These are phyloP conservation scores for Octodon degus DNA, from an alignment of 2,113 vertebrate genomes.

Conservation along the genomic window DNA sequence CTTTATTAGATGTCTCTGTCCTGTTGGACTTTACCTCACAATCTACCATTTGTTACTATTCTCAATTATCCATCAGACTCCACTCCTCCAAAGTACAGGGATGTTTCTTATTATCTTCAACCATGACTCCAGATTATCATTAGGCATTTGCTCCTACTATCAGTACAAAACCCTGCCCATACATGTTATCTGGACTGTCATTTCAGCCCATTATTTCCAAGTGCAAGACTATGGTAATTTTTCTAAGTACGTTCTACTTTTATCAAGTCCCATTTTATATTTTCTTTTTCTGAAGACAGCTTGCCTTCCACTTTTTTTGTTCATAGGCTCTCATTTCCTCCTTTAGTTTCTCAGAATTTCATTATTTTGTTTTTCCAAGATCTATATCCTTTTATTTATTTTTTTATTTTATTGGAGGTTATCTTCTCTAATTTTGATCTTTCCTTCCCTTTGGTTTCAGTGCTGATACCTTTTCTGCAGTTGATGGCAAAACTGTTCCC, in stretches of 20 bases:
- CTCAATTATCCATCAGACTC: background rate
- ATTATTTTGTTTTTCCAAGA: conserved; percentile 29
- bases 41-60: background rate
- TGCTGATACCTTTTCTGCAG: background rate
- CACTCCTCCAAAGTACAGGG: background rate
- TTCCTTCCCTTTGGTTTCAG: background rate
- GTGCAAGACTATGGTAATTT: background rate
- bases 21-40: background rate
- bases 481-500: background rate
- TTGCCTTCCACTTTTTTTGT: background rate
- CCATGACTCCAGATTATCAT: background rate
- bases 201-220: background rate
- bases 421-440: background rate
- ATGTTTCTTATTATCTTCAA: background rate
- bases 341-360: background rate
- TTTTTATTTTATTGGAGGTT: background rate
- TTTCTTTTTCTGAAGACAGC: conserved; percentile 5
- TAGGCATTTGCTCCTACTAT: background rate
- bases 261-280: background rate
- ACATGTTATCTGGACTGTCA: background rate
- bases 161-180: background rate
- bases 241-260: background rate
- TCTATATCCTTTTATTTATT: background rate
- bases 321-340: background rate
- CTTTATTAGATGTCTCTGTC: background rate